Conservation (phyloP, 2,888 invertebrate genomes). For the Agonopterix heracliana region DNA sequence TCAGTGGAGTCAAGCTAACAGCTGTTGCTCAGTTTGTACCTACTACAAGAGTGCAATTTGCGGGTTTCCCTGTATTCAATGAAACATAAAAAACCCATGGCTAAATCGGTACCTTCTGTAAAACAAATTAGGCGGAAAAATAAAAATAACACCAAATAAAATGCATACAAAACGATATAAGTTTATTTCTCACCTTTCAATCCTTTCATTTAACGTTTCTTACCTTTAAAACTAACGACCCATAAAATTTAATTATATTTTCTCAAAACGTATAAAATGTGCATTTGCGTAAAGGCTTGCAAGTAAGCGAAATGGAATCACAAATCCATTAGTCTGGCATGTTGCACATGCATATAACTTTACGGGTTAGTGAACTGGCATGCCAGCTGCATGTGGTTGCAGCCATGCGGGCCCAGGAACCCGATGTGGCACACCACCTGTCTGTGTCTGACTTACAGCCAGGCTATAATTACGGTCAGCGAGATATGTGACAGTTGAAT, state of each 20-base stretch:
- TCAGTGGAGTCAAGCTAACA: conserved; percentile 43
- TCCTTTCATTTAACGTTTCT: too few relatives aligned
- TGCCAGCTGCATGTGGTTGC: conserved; percentile 30
- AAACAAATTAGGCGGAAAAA: too few relatives aligned
- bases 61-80: neutral
- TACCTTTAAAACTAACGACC: too few relatives aligned
- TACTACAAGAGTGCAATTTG: neutral
- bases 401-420: conserved; percentile 29
- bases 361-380: conserved; percentile 44
- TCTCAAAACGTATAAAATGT: neutral
- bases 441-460: neutral
- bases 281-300: neutral
- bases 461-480: conserved; percentile 4
- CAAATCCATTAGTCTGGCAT: conserved; percentile 34
- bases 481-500: conserved; percentile 3
- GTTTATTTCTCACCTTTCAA: too few relatives aligned
- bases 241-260: too few relatives aligned
- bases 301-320: conserved; percentile 22
- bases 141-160: too few relatives aligned
- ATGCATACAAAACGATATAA: too few relatives aligned
- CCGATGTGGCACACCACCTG: conserved; percentile 8
- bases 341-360: conserved; percentile 26
- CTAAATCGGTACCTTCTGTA: too few relatives aligned
- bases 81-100: too few relatives aligned
- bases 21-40: conserved; percentile 38